These are phyloP conservation scores for Rotaria macrura DNA, from an alignment of 2,888 invertebrate species.

Conservation along the genomic window DNA sequence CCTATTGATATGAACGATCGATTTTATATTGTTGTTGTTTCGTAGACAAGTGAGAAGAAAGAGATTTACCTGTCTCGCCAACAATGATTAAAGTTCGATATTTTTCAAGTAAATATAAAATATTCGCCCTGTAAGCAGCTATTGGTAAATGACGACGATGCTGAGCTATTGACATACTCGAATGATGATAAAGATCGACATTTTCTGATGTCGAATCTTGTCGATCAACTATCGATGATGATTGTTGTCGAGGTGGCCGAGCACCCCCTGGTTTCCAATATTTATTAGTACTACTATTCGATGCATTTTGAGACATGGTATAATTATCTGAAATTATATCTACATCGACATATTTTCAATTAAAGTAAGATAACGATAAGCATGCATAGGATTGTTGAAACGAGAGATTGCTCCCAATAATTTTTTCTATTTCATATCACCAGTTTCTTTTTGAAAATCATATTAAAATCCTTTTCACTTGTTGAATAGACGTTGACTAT, in stretches of 20 bases:
- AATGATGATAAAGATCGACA: conserved; percentile 57
- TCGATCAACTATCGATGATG: neutral
- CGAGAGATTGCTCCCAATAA: too few relatives aligned
- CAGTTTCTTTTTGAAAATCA: too few relatives aligned
- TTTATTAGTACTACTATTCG: neutral
- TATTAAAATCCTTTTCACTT: too few relatives aligned
- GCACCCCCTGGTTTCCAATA: neutral
- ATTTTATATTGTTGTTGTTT: too few relatives aligned
- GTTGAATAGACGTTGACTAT: too few relatives aligned
- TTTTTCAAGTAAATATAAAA: conserved; percentile 77
- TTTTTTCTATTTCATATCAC: too few relatives aligned
- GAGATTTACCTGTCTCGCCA: conserved; percentile 77
- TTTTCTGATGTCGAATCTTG: neutral
- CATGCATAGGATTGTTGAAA: too few relatives aligned
- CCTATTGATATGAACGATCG: conserved; percentile 60
- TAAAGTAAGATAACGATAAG: too few relatives aligned
- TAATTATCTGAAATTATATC: neutral
- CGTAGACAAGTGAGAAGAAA: too few relatives aligned
- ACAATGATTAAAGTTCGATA: conserved; percentile 70
- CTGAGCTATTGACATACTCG: conserved; percentile 68
- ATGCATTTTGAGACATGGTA: neutral
- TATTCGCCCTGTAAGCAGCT: conserved; percentile 70
- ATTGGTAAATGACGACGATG: conserved; percentile 78
- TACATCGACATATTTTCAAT: too few relatives aligned
- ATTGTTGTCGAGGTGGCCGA: neutral